Percentiles rank a stretch among this genome's conserved stretches.
Evolutionary conservation across 2,888 invertebrate species (phyloP).

Genomic region (Diarsia brunnea): DNA sequence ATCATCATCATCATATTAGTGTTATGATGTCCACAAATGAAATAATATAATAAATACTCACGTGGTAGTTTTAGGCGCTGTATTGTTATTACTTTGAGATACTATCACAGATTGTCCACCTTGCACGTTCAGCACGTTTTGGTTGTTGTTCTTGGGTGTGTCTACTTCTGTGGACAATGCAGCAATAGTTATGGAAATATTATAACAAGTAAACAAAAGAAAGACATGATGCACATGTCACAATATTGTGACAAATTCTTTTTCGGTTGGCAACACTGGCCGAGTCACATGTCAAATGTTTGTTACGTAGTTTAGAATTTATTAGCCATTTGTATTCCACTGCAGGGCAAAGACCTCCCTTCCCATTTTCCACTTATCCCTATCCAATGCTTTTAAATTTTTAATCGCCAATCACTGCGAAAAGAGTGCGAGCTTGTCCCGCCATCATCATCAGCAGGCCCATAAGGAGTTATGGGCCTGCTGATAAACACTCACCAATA

Average conservation of each 20-base stretch:
- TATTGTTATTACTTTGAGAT: constrained; percentile 84
- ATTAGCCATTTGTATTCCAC: too few species aligned
- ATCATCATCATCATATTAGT: not conserved
- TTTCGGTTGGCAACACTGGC: too few species aligned
- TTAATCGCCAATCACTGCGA: too few species aligned
- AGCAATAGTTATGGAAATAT: constrained; percentile 8
- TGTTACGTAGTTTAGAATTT: too few species aligned
- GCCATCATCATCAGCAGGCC: too few species aligned
- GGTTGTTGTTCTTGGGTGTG: constrained; percentile 72
- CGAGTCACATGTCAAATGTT: too few species aligned
- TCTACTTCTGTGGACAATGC: constrained; percentile 62
- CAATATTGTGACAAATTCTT: not conserved
- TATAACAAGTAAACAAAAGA: constrained; percentile 7
- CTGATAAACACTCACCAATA: constrained; percentile 71
- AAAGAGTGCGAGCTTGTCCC: too few species aligned
- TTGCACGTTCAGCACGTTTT: constrained; percentile 72
- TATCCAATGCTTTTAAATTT: too few species aligned
- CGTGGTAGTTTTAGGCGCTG: constrained; percentile 79
- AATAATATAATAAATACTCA: constrained; percentile 71
- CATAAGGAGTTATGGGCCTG: too few species aligned
- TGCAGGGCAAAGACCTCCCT: too few species aligned
- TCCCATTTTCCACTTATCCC: too few species aligned
- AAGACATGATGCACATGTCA: not conserved
- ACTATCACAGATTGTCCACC: constrained; percentile 87
- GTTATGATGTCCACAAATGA: not conserved